These are phyloP conservation scores for Troides helena DNA, from an alignment of 2,888 invertebrate species.

Conservation along the genomic window DNA sequence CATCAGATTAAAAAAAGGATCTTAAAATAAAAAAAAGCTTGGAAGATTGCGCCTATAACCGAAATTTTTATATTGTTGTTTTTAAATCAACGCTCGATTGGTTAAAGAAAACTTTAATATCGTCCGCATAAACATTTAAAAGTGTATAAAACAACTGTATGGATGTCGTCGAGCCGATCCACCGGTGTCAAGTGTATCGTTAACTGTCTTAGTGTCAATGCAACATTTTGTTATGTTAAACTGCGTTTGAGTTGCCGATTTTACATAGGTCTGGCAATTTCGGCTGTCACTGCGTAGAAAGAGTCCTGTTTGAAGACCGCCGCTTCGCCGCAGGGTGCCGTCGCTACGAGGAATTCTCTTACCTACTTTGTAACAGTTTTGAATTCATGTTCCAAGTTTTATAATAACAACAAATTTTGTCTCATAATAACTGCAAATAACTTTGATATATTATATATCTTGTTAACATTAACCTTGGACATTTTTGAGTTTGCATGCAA, in stretches of 20 bases:
- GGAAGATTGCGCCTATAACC: too few species aligned
- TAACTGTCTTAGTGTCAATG: conserved; percentile 47
- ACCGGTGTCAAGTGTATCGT: conserved; percentile 65
- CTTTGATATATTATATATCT: neutral
- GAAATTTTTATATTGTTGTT: too few species aligned
- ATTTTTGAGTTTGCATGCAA: neutral
- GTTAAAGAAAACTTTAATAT: too few species aligned
- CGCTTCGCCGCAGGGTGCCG: conserved; percentile 68
- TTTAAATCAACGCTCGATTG: too few species aligned
- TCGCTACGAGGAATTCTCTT: conserved; percentile 65
- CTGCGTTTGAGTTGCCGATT: conserved; percentile 59
- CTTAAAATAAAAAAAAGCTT: too few species aligned
- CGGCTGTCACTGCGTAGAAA: conserved; percentile 70
- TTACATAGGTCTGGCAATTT: conserved; percentile 67
- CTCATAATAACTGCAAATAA: neutral
- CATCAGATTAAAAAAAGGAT: too few species aligned
- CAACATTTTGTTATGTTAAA: conserved; percentile 71
- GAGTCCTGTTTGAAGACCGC: conserved; percentile 59
- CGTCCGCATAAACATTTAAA: neutral
- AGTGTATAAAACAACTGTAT: neutral
- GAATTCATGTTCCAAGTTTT: conserved; percentile 12
- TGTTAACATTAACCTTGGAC: neutral
- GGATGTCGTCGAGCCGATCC: conserved; percentile 7
- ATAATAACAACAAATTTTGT: conserved; percentile 13
- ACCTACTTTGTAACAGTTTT: conserved; percentile 46